phyloP scores from a whole-genome alignment of 2,797 vertebrate species.

The Brachyrhaphis roseni region DNA sequence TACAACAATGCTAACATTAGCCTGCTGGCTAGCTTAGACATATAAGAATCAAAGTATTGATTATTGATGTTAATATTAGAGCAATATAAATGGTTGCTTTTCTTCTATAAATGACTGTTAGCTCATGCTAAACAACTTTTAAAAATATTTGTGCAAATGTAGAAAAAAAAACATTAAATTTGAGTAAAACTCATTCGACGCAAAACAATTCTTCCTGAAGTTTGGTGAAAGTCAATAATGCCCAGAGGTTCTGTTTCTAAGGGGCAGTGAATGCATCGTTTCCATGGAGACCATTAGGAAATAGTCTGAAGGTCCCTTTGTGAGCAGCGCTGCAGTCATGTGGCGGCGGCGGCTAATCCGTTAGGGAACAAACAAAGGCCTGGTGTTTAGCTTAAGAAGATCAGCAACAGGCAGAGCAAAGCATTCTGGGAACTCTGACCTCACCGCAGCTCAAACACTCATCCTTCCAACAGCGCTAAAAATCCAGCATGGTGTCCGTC shows the following conservation, averaged over 20 bases:
- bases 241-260: background rate
- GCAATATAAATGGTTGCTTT: background rate
- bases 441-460: too few relatives aligned
- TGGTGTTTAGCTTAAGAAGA: conserved; percentile 49
- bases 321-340: conserved; percentile 7
- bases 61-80: background rate
- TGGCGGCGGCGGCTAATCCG: conserved; percentile 45
- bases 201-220: background rate
- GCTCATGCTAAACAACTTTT: background rate
- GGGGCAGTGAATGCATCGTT: background rate
- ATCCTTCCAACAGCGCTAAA: background rate
- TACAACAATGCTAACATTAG: too few relatives aligned
- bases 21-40: background rate
- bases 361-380: conserved; percentile 53
- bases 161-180: background rate
- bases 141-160: background rate
- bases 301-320: background rate
- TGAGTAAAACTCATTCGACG: background rate
- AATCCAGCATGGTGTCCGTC: background rate
- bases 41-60: too few relatives aligned
- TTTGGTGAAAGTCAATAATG: background rate
- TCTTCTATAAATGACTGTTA: background rate
- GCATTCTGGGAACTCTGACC: background rate
- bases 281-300: background rate
- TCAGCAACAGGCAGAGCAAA: conserved; percentile 26